Percentiles rank a stretch among this genome's conserved stretches.
These are phyloP conservation scores for Himantopus leucocephalus DNA, from an alignment of 2,113 vertebrate genomes.

Conservation along the genomic window DNA sequence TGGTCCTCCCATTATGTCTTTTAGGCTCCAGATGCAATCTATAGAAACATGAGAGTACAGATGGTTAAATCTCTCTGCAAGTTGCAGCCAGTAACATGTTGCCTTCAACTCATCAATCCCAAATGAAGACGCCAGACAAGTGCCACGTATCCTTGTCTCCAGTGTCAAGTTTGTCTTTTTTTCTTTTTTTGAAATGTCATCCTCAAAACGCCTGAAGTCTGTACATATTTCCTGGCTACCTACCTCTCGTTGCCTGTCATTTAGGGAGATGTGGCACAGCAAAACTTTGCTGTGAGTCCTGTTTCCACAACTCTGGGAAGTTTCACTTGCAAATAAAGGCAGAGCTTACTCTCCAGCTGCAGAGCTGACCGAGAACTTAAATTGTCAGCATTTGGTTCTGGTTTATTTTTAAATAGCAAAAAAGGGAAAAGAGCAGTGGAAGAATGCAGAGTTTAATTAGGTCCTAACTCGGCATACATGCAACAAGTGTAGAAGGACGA, in stretches of 20 bases:
- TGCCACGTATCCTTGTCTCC: background rate
- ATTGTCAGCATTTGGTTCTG: background rate
- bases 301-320: background rate
- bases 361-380: background rate
- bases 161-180: background rate
- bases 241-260: background rate
- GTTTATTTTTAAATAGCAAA: background rate
- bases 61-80: background rate
- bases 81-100: background rate
- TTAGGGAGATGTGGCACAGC: background rate
- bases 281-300: background rate
- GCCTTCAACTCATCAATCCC: background rate
- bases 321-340: background rate
- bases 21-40: background rate
- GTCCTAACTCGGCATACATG: background rate
- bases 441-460: background rate
- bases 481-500: background rate
- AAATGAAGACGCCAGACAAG: background rate
- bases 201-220: background rate
- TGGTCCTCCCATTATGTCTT: background rate
- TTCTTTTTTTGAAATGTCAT: background rate
- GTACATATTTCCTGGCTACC: background rate
- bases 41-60: background rate
- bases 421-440: background rate
- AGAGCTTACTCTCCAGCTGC: background rate